A percentile compares a stretch with the other conserved stretches of the same genome.
phyloP scores from a whole-genome alignment of 2,888 invertebrate genomes.

The Trichogramma evanescens region DNA sequence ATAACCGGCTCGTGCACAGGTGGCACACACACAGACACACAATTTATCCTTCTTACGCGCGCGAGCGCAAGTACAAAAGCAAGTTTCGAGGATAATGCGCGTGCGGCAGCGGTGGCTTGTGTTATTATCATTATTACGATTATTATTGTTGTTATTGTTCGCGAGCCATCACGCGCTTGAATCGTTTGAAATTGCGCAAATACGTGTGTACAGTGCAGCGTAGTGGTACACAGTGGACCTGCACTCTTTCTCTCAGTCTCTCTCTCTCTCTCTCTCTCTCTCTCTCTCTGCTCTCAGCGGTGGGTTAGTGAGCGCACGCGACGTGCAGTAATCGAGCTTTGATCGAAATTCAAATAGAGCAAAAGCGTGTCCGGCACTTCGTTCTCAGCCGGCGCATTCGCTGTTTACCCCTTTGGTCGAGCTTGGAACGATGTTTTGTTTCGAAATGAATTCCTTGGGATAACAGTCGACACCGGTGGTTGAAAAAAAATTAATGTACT shows the following conservation, averaged over 20 bases:
- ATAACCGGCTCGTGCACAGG: constrained; percentile 39
- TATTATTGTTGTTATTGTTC: constrained; percentile 6
- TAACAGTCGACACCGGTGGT: too few relatives aligned
- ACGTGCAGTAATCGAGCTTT: constrained; percentile 27
- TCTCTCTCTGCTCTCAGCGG: too few relatives aligned
- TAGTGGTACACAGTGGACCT: not conserved
- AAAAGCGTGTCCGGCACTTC: not conserved
- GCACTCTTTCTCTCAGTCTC: constrained; percentile 2
- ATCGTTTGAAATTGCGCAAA: constrained; percentile 14
- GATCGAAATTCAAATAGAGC: constrained; percentile 29
- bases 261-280: too few relatives aligned
- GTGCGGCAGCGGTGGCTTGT: not conserved
- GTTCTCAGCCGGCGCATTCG: too few relatives aligned
- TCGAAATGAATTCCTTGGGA: too few relatives aligned
- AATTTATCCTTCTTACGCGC: not conserved
- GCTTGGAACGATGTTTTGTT: too few relatives aligned
- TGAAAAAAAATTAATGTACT: too few relatives aligned
- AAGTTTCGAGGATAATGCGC: constrained; percentile 1
- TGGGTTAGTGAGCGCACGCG: constrained; percentile 4
- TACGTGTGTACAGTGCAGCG: not conserved
- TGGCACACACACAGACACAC: constrained; percentile 37
- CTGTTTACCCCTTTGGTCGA: too few relatives aligned
- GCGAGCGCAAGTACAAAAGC: constrained; percentile 2
- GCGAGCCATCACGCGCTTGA: constrained; percentile 6
- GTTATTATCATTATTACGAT: too few relatives aligned